phyloP scores from a whole-genome alignment of 2,888 invertebrate species.

The Thymelicus lineola region DNA sequence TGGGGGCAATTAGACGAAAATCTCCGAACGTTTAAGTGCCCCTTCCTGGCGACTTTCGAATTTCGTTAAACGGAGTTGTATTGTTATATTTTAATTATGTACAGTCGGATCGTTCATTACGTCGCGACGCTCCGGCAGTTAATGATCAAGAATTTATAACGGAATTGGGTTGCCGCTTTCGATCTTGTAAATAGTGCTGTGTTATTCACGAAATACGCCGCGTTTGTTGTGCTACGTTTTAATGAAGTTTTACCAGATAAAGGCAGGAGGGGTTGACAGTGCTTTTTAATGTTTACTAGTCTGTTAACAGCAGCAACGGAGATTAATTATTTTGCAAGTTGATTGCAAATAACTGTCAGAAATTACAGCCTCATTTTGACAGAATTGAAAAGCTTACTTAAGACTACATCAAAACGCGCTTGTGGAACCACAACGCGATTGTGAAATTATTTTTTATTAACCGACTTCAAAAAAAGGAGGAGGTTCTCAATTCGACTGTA shows the following conservation, averaged over 20 bases:
- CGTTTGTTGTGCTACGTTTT: background rate
- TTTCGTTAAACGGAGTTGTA: slow-evolving; percentile 19
- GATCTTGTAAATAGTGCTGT: slow-evolving; percentile 3
- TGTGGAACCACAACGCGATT: no score
- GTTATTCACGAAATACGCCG: background rate
- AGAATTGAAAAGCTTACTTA: no score
- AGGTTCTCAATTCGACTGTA: no score
- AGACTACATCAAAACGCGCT: no score
- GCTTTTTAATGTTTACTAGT: no score
- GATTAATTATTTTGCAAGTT: no score
- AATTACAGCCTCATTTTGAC: no score
- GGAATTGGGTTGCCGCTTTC: slow-evolving; percentile 12
- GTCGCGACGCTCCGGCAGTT: slow-evolving; percentile 1
- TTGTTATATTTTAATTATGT: slow-evolving; percentile 20
- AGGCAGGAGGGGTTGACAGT: background rate
- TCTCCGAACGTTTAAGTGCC: slow-evolving; percentile 19
- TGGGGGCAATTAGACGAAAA: slow-evolving; percentile 23
- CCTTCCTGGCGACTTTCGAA: slow-evolving; percentile 14
- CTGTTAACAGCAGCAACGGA: no score
- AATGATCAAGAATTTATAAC: slow-evolving; percentile 11
- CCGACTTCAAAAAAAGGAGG: no score
- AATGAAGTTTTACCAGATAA: background rate
- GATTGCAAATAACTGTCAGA: no score
- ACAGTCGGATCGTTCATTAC: slow-evolving; percentile 13
- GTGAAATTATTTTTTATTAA: no score